A percentile compares a stretch with the other conserved stretches of the same genome.
These are phyloP conservation scores for Hiodon tergisus DNA, from an alignment of 2,113 vertebrate genomes.

Conservation along the genomic window DNA sequence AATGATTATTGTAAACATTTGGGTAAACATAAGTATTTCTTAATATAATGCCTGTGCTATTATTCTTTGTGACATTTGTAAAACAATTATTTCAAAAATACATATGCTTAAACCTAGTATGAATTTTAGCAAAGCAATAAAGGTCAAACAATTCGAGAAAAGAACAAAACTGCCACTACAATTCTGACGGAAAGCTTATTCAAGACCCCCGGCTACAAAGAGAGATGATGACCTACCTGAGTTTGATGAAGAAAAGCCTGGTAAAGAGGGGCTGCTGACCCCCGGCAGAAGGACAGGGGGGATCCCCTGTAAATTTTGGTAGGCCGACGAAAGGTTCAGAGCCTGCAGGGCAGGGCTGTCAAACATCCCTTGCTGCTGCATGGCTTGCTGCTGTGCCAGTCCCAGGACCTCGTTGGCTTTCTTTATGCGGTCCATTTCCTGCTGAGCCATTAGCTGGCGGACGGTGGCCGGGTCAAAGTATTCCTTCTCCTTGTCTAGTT, in stretches of 20 bases:
- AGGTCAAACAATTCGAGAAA: background rate
- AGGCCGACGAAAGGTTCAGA: slow-evolving; percentile 71
- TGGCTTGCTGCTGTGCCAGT: slow-evolving; percentile 64
- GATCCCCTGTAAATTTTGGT: slow-evolving; percentile 72
- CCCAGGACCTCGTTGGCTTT: slow-evolving; percentile 79
- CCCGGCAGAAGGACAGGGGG: slow-evolving; percentile 72
- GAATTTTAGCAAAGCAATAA: background rate
- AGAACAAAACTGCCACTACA: slow-evolving; percentile 67
- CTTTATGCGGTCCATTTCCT: slow-evolving; percentile 80
- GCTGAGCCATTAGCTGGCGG: slow-evolving; percentile 79
- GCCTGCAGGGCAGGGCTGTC: slow-evolving; percentile 70
- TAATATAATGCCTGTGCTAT: no score
- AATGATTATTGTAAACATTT: no score
- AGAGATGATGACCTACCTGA: slow-evolving; percentile 66
- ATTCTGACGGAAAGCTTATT: slow-evolving; percentile 53
- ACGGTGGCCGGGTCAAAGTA: slow-evolving; percentile 79
- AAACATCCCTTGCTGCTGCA: slow-evolving; percentile 66
- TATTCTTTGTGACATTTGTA: no score
- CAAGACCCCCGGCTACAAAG: background rate
- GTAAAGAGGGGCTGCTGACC: slow-evolving; percentile 75
- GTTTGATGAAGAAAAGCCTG: slow-evolving; percentile 75
- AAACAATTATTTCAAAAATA: no score
- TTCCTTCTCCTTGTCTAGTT: slow-evolving; percentile 82
- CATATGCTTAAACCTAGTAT: no score
- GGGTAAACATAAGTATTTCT: no score